Base-by-base conservation (phyloP, 2,113 vertebrate genomes). In the Anguilla rostrata region DNA sequence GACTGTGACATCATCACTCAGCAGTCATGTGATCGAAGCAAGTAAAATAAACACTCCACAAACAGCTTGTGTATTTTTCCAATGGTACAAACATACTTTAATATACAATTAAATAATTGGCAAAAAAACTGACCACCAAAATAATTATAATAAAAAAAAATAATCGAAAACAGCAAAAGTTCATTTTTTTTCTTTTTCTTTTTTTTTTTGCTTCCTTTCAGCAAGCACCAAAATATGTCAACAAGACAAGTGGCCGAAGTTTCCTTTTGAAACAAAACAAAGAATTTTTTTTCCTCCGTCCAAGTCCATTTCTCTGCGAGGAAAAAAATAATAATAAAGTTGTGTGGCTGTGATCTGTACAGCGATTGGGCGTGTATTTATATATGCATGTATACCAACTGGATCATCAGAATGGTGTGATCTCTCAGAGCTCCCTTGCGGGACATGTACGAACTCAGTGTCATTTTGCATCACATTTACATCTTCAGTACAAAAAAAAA, bases 21-120 rank as follows among this genome's bases (percentile, higher is more conserved):
- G 16, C 3, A 56, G 18, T 11, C 60, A 43, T 18, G 26, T 43
- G 56, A 83, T 20, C 3, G 34, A 75, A n/a, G 63, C 78, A 34
- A 66, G 26, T 39, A 39, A 53, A 78, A 87, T 78, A 87, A 85
- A 78, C 80, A 46, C 78, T 87, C 53, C 46, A 91, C 63, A 75
- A 18, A 60, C 53, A 83, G 9, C 18, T 41, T 85, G 83, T 26
- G 14, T 90, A 85, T 93, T 93, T 90, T 93, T 91, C 91, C 93
- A 95, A 95, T 93, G 92, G 95, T 96, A 95, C 94, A 95, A 96
- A 96, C 94, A 94, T 95, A 95, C 94, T 96, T 96, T 96, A 96
- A 95, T 96, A 93, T 95, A 95, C 95, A 96, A 95, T 96, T 96
- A 96, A 95, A 95, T 96, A 95, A 95, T 95, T 95, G 94, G 94